Evolutionary conservation across 2,113 vertebrate species (phyloP).

Genomic region (Callospermophilus lateralis): DNA sequence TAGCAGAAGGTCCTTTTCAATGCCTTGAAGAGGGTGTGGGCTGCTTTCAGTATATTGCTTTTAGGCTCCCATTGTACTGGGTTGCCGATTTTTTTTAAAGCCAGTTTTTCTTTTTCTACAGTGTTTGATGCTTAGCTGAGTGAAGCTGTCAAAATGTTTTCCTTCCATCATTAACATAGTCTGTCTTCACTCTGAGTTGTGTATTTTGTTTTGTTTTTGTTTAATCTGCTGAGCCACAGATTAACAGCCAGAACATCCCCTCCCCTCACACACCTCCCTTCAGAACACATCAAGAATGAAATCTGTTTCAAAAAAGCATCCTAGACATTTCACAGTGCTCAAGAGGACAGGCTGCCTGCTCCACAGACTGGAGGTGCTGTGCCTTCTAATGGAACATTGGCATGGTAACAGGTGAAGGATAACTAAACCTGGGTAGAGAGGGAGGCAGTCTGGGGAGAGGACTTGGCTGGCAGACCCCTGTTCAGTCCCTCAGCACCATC

Average conservation of each 20-base stretch:
- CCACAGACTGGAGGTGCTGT: slow-evolving; percentile 66
- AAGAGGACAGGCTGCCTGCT: slow-evolving; percentile 50
- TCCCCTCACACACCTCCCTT: slow-evolving; percentile 61
- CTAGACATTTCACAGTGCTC: slow-evolving; percentile 76
- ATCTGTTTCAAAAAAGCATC: slow-evolving; percentile 79
- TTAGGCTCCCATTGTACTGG: slow-evolving; percentile 40
- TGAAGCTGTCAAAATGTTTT: slow-evolving; percentile 80
- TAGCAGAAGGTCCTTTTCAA: neutral
- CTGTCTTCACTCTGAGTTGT: slow-evolving; percentile 57
- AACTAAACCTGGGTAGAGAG: slow-evolving; percentile 29
- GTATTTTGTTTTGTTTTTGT: neutral
- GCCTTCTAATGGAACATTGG: slow-evolving; percentile 77
- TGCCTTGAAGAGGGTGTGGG: neutral
- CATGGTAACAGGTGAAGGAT: slow-evolving; percentile 80
- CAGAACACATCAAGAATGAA: slow-evolving; percentile 55
- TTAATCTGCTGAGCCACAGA: slow-evolving; percentile 64
- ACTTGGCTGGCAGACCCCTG: slow-evolving; percentile 16
- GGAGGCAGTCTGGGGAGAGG: neutral
- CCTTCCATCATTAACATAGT: slow-evolving; percentile 62
- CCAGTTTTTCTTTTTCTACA: slow-evolving; percentile 58
- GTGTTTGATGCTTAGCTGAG: slow-evolving; percentile 63
- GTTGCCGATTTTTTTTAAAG: slow-evolving; percentile 64
- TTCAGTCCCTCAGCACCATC: neutral
- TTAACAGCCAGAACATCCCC: slow-evolving; percentile 43
- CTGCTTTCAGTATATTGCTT: slow-evolving; percentile 15